Conservation (phyloP, 2,888 invertebrate genomes). For the Hecatera dysodea region DNA sequence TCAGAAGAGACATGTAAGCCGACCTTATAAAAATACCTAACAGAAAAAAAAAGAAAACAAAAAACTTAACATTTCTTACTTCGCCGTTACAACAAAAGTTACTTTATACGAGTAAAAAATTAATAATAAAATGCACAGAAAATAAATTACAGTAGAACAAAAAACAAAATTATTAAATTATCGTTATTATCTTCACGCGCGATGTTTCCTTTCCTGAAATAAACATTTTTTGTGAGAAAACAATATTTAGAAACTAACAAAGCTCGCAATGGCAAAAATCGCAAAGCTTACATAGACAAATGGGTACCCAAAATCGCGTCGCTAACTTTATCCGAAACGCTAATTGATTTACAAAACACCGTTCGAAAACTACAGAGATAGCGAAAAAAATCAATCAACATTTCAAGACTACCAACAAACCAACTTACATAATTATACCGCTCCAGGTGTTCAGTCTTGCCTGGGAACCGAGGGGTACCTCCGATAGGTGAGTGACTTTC, state of each 20-base stretch:
- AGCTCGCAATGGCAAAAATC: constrained; percentile 39
- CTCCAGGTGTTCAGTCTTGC: constrained; percentile 80
- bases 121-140: constrained; percentile 82
- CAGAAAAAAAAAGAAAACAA: constrained; percentile 40
- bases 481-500: constrained; percentile 76
- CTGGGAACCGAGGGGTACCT: constrained; percentile 78
- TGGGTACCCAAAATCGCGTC: constrained; percentile 65
- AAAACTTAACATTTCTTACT: constrained; percentile 66
- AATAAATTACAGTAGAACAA: constrained; percentile 73
- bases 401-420: not conserved
- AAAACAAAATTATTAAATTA: constrained; percentile 58
- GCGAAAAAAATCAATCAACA: constrained; percentile 13
- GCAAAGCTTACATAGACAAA: constrained; percentile 47
- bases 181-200: constrained; percentile 70
- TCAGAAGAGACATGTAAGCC: constrained; percentile 44
- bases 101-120: constrained; percentile 60
- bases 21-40: constrained; percentile 46
- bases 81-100: constrained; percentile 51
- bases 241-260: constrained; percentile 12
- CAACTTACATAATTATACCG: constrained; percentile 59
- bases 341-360: constrained; percentile 6
- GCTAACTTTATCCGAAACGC: constrained; percentile 40
- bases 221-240: constrained; percentile 62
- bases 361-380: not conserved
- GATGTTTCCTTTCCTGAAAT: constrained; percentile 80